Evolutionary conservation across 2,797 vertebrate genomes (phyloP).

Genomic region (Momotus momota): DNA sequence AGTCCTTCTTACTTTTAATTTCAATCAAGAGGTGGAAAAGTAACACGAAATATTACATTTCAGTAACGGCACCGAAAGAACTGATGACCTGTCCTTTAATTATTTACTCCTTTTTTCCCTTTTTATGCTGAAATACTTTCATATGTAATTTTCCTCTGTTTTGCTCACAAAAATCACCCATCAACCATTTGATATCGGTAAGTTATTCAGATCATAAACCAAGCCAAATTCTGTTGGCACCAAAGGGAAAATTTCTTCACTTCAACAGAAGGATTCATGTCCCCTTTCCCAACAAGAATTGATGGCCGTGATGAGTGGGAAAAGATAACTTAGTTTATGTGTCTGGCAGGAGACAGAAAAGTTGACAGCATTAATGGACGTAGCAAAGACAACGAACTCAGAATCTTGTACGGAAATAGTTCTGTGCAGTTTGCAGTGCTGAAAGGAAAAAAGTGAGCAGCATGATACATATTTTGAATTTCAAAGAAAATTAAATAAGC

Average conservation of each 20-base stretch:
- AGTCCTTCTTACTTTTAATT: not conserved
- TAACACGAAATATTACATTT: not conserved
- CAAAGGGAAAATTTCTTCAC: not conserved
- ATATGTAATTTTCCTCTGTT: not conserved
- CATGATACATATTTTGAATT: not conserved
- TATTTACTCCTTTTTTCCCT: not conserved
- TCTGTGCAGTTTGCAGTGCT: not conserved
- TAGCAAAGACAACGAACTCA: not conserved
- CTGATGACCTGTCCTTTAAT: not conserved
- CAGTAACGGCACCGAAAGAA: not conserved
- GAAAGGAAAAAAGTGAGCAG: not conserved
- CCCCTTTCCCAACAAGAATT: not conserved
- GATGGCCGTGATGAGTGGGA: not conserved
- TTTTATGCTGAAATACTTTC: not conserved
- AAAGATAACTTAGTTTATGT: not conserved
- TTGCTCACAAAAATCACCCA: not conserved
- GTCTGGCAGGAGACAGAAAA: not conserved
- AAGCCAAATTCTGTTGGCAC: not conserved
- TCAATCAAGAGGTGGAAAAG: not conserved
- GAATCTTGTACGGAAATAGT: not conserved
- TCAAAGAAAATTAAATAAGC: not conserved
- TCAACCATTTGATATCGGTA: not conserved
- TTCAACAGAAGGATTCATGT: not conserved
- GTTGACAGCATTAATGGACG: not conserved
- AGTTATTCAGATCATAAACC: not conserved